These are phyloP conservation scores for Cochlearius cochlearius DNA, from an alignment of 2,113 vertebrate species.

Conservation along the genomic window DNA sequence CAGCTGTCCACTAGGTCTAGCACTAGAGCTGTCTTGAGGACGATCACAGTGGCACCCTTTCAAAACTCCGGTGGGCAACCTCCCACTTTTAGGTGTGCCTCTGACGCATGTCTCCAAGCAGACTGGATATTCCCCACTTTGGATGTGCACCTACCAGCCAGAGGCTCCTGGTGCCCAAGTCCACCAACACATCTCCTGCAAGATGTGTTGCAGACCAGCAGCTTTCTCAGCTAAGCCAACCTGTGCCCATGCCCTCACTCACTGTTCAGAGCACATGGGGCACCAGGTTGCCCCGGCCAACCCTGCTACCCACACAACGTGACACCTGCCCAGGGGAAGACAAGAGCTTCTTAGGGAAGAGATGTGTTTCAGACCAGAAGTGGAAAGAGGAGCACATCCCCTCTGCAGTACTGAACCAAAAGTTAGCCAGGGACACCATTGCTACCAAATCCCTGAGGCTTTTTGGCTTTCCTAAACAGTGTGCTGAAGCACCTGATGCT, in stretches of 20 bases:
- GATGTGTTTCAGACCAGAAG: not conserved
- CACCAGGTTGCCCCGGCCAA: not conserved
- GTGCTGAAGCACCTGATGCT: not conserved
- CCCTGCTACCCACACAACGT: not conserved
- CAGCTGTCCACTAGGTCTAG: not conserved
- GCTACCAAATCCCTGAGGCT: not conserved
- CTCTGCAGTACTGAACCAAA: not conserved
- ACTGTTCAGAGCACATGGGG: not conserved
- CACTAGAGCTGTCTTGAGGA: not conserved
- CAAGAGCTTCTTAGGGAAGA: not conserved
- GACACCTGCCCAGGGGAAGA: not conserved
- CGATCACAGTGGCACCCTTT: not conserved
- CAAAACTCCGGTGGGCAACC: accelerated
- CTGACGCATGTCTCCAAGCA: not conserved
- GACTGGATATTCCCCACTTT: not conserved
- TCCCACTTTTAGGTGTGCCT: not conserved
- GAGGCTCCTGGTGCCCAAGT: not conserved
- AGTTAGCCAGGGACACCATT: not conserved
- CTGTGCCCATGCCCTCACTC: not conserved
- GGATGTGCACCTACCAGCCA: not conserved
- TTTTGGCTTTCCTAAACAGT: not conserved
- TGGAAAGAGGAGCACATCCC: not conserved
- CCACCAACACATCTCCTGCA: not conserved
- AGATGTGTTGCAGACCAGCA: not conserved
- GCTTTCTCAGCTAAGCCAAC: not conserved